A percentile compares a stretch with the other conserved stretches of the same genome.
Evolutionary conservation across 2,888 invertebrate species (phyloP).

Genomic region (Meiosimyza platycephala): DNA sequence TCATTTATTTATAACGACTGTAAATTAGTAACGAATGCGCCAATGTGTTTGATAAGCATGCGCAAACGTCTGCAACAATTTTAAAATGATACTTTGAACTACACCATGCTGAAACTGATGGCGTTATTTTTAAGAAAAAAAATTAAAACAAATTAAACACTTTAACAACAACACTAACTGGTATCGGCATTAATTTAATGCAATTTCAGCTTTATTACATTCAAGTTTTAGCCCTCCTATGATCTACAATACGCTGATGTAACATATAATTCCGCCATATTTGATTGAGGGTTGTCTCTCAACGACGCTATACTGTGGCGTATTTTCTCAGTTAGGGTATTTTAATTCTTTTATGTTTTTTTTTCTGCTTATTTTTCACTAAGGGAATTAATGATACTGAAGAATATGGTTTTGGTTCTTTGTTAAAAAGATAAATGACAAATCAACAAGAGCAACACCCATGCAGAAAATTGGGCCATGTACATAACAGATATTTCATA

Average conservation of each 20-base stretch:
- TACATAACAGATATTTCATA: too few relatives aligned
- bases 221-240: background rate
- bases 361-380: too few relatives aligned
- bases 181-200: background rate
- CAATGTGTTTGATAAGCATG: slow-evolving; percentile 21
- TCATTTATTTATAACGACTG: slow-evolving; percentile 1
- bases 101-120: too few relatives aligned
- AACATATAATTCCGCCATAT: slow-evolving; percentile 12
- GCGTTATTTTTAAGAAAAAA: too few relatives aligned
- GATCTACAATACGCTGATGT: background rate
- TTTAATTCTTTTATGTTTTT: background rate
- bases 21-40: background rate
- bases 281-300: slow-evolving; percentile 16
- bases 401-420: too few relatives aligned
- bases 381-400: too few relatives aligned
- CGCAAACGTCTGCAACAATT: slow-evolving; percentile 11
- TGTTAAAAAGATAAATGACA: too few relatives aligned
- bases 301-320: background rate
- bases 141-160: background rate
- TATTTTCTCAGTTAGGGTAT: background rate
- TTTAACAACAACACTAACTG: slow-evolving; percentile 7
- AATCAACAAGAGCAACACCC: too few relatives aligned
- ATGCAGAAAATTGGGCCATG: too few relatives aligned
- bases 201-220: slow-evolving; percentile 1
- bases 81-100: background rate